These are phyloP conservation scores for Stichopus horrens DNA, from an alignment of 53 echinoderm and acorn worm genomes.

Conservation along the genomic window DNA sequence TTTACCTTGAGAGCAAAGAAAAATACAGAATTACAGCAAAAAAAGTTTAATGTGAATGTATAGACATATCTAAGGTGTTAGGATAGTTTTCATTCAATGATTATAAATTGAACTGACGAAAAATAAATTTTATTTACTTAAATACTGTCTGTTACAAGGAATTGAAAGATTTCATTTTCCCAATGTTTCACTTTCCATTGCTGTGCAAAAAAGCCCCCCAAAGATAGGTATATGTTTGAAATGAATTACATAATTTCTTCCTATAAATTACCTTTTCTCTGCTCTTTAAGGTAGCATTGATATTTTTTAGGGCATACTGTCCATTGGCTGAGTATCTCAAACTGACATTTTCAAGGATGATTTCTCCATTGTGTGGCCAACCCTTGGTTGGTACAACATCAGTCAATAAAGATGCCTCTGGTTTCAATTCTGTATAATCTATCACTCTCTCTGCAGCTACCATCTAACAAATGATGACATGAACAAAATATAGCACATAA, in stretches of 20 bases:
- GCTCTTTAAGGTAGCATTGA: conserved; percentile 62
- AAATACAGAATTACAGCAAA: too few species aligned
- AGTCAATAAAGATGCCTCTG: conserved; percentile 72
- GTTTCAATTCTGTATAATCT: conserved; percentile 63
- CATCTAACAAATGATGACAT: conserved; percentile 65
- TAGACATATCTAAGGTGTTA: too few species aligned
- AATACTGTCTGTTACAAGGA: background rate
- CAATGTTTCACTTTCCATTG: background rate
- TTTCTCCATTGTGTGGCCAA: conserved; percentile 86
- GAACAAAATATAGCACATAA: background rate
- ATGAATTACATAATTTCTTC: background rate
- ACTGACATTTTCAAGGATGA: conserved; percentile 69
- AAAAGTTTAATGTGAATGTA: too few species aligned
- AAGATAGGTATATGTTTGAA: background rate
- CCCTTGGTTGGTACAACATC: conserved; percentile 58
- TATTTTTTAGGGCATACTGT: conserved; percentile 63
- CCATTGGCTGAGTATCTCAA: conserved; percentile 68
- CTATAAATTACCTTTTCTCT: conserved; percentile 74
- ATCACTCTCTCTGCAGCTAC: conserved; percentile 86
- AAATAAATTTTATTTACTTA: too few species aligned
- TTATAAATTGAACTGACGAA: background rate
- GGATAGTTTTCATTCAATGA: background rate
- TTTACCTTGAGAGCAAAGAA: too few species aligned
- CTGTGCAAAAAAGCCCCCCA: background rate
- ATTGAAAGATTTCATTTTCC: background rate